These are phyloP conservation scores for Trichoplusia ni DNA, from an alignment of 1,140 invertebrate species.

Conservation along the genomic window DNA sequence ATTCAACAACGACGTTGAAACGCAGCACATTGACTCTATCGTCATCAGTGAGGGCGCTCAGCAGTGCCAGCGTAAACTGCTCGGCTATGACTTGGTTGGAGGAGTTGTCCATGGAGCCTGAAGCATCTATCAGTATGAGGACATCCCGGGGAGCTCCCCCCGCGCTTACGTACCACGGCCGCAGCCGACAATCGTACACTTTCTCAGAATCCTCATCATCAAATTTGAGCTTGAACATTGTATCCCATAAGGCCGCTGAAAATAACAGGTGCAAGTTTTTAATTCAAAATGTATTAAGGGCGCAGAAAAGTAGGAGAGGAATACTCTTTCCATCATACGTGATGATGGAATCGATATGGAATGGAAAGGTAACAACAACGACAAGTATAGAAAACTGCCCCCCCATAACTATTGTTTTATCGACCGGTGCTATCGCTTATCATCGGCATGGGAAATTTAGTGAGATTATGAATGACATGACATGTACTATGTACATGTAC, in stretches of 20 bases:
- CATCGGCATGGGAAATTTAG: no score
- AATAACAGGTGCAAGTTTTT: slow-evolving; percentile 3
- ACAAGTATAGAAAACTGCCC: no score
- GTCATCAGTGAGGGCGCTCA: slow-evolving; percentile 96
- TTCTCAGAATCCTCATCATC: slow-evolving; percentile 40
- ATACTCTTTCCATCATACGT: no score
- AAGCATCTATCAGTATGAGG: slow-evolving; percentile 93
- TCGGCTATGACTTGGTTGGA: slow-evolving; percentile 90
- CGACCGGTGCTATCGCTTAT: no score
- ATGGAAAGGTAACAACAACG: no score
- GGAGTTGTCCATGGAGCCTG: slow-evolving; percentile 95
- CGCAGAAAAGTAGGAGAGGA: no score
- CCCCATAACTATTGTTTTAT: no score
- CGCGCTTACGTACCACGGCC: slow-evolving; percentile 95
- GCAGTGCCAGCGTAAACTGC: slow-evolving; percentile 92
- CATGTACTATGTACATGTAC: no score
- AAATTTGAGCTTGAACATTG: slow-evolving; percentile 57
- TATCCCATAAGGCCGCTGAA: slow-evolving; percentile 67
- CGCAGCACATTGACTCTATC: slow-evolving; percentile 96
- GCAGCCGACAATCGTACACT: slow-evolving; percentile 91
- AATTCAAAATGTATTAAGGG: no score
- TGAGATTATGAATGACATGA: no score
- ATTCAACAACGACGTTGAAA: slow-evolving; percentile 75
- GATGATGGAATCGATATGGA: no score
- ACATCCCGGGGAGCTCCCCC: slow-evolving; percentile 95